Evolutionary conservation across 1,140 invertebrate genomes (phyloP).

Genomic region (Ceratitis capitata): DNA sequence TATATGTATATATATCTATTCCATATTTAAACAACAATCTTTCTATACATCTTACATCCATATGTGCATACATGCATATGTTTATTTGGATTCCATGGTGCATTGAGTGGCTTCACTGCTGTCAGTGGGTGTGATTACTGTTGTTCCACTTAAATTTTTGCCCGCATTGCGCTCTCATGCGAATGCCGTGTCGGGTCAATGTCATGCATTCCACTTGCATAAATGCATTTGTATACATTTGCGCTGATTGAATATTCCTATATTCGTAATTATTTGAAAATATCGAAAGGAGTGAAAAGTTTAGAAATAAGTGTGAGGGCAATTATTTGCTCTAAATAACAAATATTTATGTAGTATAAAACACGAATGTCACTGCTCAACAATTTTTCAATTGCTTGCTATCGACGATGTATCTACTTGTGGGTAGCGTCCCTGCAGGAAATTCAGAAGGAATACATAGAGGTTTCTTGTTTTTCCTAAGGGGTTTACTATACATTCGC

Average conservation of each 20-base stretch:
- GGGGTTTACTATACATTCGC: too few relatives aligned
- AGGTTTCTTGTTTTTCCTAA: too few relatives aligned
- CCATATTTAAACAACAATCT: too few relatives aligned
- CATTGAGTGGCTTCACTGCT: background rate
- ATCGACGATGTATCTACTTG: too few relatives aligned
- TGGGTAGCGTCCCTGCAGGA: too few relatives aligned
- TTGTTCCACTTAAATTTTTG: background rate
- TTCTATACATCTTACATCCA: too few relatives aligned
- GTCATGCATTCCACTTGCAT: background rate
- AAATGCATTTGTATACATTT: background rate
- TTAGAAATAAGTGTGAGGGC: background rate
- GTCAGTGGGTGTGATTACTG: background rate
- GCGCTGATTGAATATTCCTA: too few relatives aligned
- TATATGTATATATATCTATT: too few relatives aligned
- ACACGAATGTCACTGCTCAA: background rate
- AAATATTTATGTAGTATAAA: background rate
- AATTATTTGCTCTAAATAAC: conserved; percentile 15
- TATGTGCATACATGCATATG: background rate
- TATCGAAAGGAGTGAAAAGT: background rate
- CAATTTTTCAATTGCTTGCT: too few relatives aligned
- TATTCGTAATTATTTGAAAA: background rate
- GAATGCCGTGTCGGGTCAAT: conserved; percentile 1
- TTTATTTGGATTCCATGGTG: background rate
- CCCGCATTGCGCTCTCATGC: background rate
- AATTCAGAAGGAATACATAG: too few relatives aligned